These are phyloP conservation scores for Itoplectis maculator DNA, from an alignment of 2,888 invertebrate species.

Conservation along the genomic window DNA sequence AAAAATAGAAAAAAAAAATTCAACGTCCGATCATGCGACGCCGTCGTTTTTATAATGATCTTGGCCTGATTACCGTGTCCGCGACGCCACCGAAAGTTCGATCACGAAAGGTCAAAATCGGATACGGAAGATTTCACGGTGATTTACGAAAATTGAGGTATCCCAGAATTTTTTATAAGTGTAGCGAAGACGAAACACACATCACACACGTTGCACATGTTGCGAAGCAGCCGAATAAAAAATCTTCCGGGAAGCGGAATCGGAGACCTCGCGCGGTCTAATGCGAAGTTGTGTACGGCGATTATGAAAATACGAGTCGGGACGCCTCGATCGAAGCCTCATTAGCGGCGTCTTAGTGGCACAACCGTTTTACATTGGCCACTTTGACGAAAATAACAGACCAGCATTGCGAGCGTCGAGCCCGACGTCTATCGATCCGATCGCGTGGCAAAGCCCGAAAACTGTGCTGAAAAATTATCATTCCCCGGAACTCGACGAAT, in stretches of 20 bases:
- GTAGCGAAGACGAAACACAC: constrained; percentile 29
- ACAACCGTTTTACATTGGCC: constrained; percentile 62
- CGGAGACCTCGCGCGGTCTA: constrained; percentile 42
- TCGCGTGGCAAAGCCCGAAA: constrained; percentile 48
- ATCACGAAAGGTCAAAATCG: constrained; percentile 62
- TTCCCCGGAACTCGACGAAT: constrained; percentile 67
- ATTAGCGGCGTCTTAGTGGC: constrained; percentile 55
- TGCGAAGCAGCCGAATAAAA: constrained; percentile 34
- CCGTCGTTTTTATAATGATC: constrained; percentile 48
- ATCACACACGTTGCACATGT: constrained; percentile 66
- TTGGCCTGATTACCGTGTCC: constrained; percentile 39
- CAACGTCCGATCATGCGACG: constrained; percentile 26
- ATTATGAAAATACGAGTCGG: constrained; percentile 77
- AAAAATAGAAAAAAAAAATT: constrained; percentile 15
- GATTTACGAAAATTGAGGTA: constrained; percentile 74
- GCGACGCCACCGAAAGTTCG: constrained; percentile 8
- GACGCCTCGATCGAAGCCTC: constrained; percentile 56
- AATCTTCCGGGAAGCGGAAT: constrained; percentile 67
- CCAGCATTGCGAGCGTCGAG: constrained; percentile 49
- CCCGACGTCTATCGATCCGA: constrained; percentile 22
- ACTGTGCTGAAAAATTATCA: constrained; percentile 55
- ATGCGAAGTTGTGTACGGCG: constrained; percentile 64
- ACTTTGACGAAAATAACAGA: constrained; percentile 60
- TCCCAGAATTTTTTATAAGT: constrained; percentile 54
- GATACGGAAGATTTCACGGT: constrained; percentile 70